A percentile compares a stretch with the other conserved stretches of the same genome.
These are phyloP conservation scores for Fistularia commersonii DNA, from an alignment of 2,797 vertebrate species.

Conservation along the genomic window DNA sequence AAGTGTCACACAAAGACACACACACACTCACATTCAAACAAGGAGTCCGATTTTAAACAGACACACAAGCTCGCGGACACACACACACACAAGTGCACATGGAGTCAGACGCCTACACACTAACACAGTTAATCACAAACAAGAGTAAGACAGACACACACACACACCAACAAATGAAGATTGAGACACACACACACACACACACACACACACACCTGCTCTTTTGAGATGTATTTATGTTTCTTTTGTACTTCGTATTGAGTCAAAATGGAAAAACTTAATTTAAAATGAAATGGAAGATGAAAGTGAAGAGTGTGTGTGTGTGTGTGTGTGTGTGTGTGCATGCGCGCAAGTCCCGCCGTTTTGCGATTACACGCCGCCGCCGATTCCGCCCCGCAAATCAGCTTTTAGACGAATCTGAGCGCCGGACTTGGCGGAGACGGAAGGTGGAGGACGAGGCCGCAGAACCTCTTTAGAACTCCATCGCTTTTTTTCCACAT, in stretches of 20 bases:
- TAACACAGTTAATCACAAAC: too few species aligned
- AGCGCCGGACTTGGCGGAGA: constrained; percentile 1
- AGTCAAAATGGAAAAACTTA: constrained; percentile 32
- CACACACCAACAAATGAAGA: too few species aligned
- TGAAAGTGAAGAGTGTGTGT: too few species aligned
- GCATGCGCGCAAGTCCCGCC: constrained; percentile 26
- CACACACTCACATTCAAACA: too few species aligned
- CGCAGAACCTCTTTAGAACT: constrained; percentile 1
- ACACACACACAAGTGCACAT: too few species aligned
- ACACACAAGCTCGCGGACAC: too few species aligned
- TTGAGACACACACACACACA: constrained; percentile 2
- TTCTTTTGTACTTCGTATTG: constrained; percentile 19
- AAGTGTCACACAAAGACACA: too few species aligned
- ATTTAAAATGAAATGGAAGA: constrained; percentile 35
- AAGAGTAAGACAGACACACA: too few species aligned
- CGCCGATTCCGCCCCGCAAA: constrained; percentile 14
- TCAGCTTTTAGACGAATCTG: constrained; percentile 27
- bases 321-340: too few species aligned
- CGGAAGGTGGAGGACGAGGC: neutral
- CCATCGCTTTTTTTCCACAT: neutral
- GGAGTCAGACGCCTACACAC: too few species aligned
- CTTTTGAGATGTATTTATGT: constrained; percentile 46
- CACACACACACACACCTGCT: constrained; percentile 13
- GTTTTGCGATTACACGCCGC: constrained; percentile 31
- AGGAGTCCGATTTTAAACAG: too few species aligned